These are phyloP conservation scores for Drosophila lacicola DNA, from an alignment of 2,888 invertebrate species.

Conservation along the genomic window DNA sequence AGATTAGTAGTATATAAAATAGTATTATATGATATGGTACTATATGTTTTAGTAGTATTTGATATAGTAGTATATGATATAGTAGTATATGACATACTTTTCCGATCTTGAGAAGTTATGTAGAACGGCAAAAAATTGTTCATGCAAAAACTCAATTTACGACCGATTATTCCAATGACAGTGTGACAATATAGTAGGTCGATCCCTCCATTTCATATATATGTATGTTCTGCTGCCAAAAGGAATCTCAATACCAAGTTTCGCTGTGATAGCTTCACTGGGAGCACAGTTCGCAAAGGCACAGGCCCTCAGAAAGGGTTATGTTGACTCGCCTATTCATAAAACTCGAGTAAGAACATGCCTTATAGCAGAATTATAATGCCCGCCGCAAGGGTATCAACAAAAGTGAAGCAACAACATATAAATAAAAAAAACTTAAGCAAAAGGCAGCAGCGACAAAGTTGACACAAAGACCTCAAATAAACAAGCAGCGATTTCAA, in stretches of 20 bases:
- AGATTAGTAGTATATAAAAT: too few relatives aligned
- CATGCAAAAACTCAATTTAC: neutral
- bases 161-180: neutral
- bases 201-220: neutral
- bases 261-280: neutral
- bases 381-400: neutral
- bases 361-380: neutral
- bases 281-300: neutral
- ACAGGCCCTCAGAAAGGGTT: too few relatives aligned
- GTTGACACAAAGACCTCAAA: conserved; percentile 80
- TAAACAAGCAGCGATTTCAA: conserved; percentile 70
- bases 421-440: conserved; percentile 16
- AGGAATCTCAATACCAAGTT: neutral
- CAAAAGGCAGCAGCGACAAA: conserved; percentile 43
- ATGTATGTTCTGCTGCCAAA: neutral
- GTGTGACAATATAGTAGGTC: neutral
- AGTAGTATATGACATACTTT: too few relatives aligned
- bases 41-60: too few relatives aligned
- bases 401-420: conserved; percentile 15
- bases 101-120: too few relatives aligned
- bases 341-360: neutral
- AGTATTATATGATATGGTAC: too few relatives aligned
- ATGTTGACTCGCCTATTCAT: too few relatives aligned
- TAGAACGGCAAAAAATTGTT: neutral
- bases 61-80: too few relatives aligned